Evolutionary conservation across 1,140 invertebrate species (phyloP).

Genomic region (Cryptotermes secundus): DNA sequence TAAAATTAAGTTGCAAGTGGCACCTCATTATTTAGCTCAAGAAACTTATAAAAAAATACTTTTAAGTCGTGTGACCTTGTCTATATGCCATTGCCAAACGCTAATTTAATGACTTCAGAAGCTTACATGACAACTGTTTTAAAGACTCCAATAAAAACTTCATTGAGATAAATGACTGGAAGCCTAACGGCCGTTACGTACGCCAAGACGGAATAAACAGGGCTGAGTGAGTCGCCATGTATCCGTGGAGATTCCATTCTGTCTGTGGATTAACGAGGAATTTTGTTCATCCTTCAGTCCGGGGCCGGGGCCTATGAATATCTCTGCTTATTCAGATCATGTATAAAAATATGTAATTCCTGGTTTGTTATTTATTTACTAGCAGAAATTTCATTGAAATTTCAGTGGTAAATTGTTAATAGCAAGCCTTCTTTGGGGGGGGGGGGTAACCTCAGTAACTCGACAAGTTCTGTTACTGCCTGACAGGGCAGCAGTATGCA

Average conservation of each 20-base stretch:
- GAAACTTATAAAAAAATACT: background rate
- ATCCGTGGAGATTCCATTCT: background rate
- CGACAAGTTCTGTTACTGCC: too few species aligned
- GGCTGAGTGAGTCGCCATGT: background rate
- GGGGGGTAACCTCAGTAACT: too few species aligned
- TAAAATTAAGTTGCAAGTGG: background rate
- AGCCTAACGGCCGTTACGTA: background rate
- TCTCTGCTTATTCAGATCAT: too few species aligned
- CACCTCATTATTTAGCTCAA: background rate
- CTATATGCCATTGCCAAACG: background rate
- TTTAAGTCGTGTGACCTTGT: background rate
- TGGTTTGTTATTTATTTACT: too few species aligned
- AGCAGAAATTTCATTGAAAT: too few species aligned
- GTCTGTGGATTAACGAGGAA: background rate
- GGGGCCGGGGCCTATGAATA: too few species aligned
- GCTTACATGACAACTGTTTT: background rate
- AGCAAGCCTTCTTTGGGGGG: too few species aligned
- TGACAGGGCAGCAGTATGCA: too few species aligned
- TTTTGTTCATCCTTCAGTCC: too few species aligned
- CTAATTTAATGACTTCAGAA: background rate
- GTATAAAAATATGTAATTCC: too few species aligned
- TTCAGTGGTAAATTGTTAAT: too few species aligned
- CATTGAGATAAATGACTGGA: background rate
- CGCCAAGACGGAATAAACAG: background rate
- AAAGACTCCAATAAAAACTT: conserved; percentile 1